Evolutionary conservation across 64 coral and sea anemone genomes (phyloP).

Genomic region (Dendronephthya gigantea): DNA sequence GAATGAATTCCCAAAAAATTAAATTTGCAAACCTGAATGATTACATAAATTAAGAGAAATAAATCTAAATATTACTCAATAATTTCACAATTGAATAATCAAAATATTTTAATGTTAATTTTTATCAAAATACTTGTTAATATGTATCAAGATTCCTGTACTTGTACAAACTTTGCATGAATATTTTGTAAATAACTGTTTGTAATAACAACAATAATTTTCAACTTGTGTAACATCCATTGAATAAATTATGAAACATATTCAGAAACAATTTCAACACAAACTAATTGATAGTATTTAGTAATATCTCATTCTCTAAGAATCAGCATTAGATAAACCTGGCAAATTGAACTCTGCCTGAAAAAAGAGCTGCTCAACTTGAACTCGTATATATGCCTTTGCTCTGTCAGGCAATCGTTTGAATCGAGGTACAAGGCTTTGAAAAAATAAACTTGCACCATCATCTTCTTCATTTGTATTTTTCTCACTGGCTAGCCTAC

Average conservation of each 20-base stretch:
- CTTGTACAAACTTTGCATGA: too few species aligned
- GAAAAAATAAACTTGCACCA: neutral
- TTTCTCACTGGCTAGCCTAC: neutral
- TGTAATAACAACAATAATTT: too few species aligned
- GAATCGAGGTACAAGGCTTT: neutral
- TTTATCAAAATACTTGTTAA: too few species aligned
- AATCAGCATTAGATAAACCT: neutral
- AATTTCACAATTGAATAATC: too few species aligned
- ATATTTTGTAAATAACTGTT: too few species aligned
- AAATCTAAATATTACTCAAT: too few species aligned
- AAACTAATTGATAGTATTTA: neutral
- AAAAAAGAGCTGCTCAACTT: neutral
- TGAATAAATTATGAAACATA: neutral
- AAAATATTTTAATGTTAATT: too few species aligned
- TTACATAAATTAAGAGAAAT: too few species aligned
- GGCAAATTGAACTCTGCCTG: neutral
- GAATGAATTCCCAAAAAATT: too few species aligned
- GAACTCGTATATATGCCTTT: neutral
- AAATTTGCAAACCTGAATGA: too few species aligned
- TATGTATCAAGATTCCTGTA: too few species aligned
- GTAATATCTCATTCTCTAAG: neutral
- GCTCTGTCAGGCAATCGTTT: neutral
- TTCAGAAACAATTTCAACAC: neutral
- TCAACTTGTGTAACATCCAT: neutral
- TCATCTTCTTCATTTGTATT: neutral